Evolutionary conservation across 2,797 vertebrate species (phyloP), one percentile per base, ranked within the genome.

Genomic region (Lacerta agilis): DNA sequence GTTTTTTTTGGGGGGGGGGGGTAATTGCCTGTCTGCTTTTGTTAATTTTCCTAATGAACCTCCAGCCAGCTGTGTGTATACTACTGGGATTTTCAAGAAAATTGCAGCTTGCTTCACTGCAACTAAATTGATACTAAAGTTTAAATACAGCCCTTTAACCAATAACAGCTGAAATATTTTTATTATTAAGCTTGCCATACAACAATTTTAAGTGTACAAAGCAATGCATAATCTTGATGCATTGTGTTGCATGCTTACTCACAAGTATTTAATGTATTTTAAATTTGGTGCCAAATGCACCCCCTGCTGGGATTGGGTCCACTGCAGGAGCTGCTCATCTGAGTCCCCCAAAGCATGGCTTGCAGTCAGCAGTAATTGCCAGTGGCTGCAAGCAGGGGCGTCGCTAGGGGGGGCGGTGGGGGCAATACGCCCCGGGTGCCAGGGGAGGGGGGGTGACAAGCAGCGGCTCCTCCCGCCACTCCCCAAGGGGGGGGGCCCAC

Each of bases 21-120:
- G 83, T 90, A 90, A 83, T 49, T 58, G 17, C 5, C 29, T 66
- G 6, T 85, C 82, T 87, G 7, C 55, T 93, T 88, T 91, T 94
- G 87, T 88, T 90, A 85, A 88, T 94, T 94, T 92, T 92, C 78
- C 84, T 91, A 89, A 94, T 88, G 86, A 95, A 91, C 20, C 9
- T 80, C 73, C 7, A 87, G 85, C 20, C 49, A 90, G 82, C 41
- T 88, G 72, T 90, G 71, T 95, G 67, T 92, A 90, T 89, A 92
- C 43, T 69, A 89, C 4, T 87, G 87, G 91, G 29, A 71, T 77
- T 92, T 87, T 87, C 78, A 94, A 95, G 71, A 94, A 93, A 91
- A 86, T 58, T 92, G 29, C 13, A 64, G 9, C 92, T 93, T 87
- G 61, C n/a, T 49, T 23, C 76, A 58, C 45, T 41, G 71, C 73